Conservation (phyloP, 2,888 invertebrate genomes). For the Hirtodrosophila cameraria region DNA sequence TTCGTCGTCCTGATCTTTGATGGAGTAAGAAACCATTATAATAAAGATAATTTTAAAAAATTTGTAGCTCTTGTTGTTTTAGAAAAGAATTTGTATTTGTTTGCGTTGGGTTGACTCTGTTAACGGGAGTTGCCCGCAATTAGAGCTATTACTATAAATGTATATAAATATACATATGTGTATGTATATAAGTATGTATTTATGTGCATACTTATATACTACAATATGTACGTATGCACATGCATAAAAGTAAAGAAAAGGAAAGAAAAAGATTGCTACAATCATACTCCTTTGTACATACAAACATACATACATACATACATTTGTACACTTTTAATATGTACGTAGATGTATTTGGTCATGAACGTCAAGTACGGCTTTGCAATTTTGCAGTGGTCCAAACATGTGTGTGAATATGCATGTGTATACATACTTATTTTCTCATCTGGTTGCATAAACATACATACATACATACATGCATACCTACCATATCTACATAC, state of each 20-base stretch:
- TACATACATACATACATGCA: background rate
- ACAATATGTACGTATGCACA: background rate
- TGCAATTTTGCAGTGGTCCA: slow-evolving; percentile 17
- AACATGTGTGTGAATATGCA: background rate
- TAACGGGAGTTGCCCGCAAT: no score
- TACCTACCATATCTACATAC: background rate
- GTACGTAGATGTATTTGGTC: slow-evolving; percentile 30
- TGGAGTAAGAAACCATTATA: no score
- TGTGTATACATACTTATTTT: slow-evolving; percentile 13
- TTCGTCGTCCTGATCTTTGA: no score
- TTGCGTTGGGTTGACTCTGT: background rate
- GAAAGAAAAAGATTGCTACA: slow-evolving; percentile 14
- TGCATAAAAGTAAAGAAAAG: slow-evolving; percentile 13
- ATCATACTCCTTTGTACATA: background rate
- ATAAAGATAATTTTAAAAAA: no score
- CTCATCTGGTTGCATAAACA: background rate
- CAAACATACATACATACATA: slow-evolving; percentile 7
- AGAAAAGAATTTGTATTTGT: slow-evolving; percentile 3
- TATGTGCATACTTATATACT: background rate
- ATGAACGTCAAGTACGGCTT: slow-evolving; percentile 30
- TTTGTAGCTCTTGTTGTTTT: no score
- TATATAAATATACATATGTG: background rate
- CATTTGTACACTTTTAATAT: background rate
- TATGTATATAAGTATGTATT: background rate
- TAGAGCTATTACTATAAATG: background rate